phyloP scores from a whole-genome alignment of 2,797 vertebrate species.

The Lepus townsendii region DNA sequence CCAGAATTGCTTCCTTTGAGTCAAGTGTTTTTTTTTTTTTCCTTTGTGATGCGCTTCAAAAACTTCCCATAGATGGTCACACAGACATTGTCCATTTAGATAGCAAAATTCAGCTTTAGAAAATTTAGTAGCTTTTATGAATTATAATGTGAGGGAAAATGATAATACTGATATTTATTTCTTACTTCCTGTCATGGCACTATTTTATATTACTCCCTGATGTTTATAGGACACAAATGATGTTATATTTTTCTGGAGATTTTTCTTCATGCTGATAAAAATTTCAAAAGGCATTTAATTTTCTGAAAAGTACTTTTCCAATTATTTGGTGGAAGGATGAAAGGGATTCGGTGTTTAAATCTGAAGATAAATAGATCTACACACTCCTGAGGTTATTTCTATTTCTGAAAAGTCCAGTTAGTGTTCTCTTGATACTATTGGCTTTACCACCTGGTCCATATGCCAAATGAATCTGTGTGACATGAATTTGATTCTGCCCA shows the following conservation, averaged over 20 bases:
- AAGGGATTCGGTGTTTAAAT: conserved; percentile 41
- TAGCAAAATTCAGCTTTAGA: not conserved
- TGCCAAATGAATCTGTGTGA: not conserved
- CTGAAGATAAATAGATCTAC: conserved; percentile 32
- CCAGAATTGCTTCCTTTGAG: conserved; percentile 34
- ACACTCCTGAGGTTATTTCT: not conserved
- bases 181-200: not conserved
- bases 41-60: conserved; percentile 18
- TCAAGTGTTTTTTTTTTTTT: not conserved
- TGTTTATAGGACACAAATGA: not conserved
- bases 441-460: not conserved
- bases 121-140: conserved; percentile 33
- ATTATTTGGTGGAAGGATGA: conserved; percentile 19
- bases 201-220: not conserved
- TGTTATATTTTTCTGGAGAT: not conserved
- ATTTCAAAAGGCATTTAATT: not conserved
- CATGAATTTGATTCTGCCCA: not conserved
- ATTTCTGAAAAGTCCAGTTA: not conserved
- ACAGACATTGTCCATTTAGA: not conserved
- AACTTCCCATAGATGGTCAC: not conserved
- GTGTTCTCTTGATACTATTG: not conserved
- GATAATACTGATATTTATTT: conserved; percentile 19
- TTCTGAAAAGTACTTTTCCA: conserved; percentile 54
- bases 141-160: conserved; percentile 51
- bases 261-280: not conserved